Evolutionary conservation across 2,888 invertebrate species (phyloP).

Genomic region (Mesorhabditis sp.): DNA sequence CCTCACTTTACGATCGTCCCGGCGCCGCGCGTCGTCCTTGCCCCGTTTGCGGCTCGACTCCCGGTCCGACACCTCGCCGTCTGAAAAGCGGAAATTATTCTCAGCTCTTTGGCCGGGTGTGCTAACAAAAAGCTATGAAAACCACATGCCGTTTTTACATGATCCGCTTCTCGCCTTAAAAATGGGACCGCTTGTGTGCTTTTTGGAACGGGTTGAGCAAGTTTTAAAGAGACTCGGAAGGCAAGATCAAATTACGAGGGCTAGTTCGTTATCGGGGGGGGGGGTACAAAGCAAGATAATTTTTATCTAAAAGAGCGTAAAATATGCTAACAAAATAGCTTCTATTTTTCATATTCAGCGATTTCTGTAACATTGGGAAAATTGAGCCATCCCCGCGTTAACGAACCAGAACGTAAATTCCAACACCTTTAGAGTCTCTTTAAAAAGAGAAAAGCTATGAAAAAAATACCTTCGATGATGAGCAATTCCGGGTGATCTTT

Average conservation of each 20-base stretch:
- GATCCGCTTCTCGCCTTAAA: too few relatives aligned
- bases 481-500: conserved; percentile 37
- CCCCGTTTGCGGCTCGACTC: conserved; percentile 16
- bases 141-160: too few relatives aligned
- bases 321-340: background rate
- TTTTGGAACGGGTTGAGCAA: too few relatives aligned
- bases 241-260: too few relatives aligned
- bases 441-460: background rate
- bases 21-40: conserved; percentile 11
- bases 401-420: background rate
- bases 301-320: background rate
- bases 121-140: too few relatives aligned
- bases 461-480: conserved; percentile 27
- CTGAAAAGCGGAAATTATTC: conserved; percentile 15
- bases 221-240: too few relatives aligned
- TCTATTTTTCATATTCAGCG: background rate
- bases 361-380: conserved; percentile 7
- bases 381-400: background rate
- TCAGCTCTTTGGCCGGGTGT: too few relatives aligned
- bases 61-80: conserved; percentile 41
- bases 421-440: background rate
- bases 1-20: too few relatives aligned
- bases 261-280: too few relatives aligned
- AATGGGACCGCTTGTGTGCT: too few relatives aligned
- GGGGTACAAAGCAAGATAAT: background rate